Evolutionary conservation across 2,113 vertebrate genomes (phyloP), one percentile per base, ranked within the genome.

Genomic region (Oxyruncus cristatus): DNA sequence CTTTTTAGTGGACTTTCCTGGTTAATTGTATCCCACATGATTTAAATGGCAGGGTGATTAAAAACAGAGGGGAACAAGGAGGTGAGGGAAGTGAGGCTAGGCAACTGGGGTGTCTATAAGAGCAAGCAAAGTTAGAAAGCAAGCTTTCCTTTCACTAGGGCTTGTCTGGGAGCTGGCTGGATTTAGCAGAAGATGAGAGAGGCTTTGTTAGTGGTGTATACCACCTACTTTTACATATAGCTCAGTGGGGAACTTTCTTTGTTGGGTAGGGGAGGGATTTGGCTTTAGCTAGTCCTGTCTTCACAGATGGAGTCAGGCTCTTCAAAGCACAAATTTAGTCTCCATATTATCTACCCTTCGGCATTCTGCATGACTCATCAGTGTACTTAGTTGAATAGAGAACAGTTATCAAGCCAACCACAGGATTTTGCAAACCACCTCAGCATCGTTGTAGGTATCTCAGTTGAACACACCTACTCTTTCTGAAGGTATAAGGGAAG

Each of bases 371-470:
- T 95, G 92, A 96, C 77, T 96, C 92, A 91, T 71, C 0, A 0
- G 68, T 81, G 85, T 72, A 65, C 68, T 93, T 44, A 93, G 90
- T 8, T 95, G 90, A 93, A 87, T 68, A 94, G 61, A 68, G 93
- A 94, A 86, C 67, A 90, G 92, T 77, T 97, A 95, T 92, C 88
- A 78, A 96, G 82, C 63, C 63, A 96, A 78, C 93, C 95, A 53
- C 93, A 94, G 49, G 68, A 95, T 96, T 95, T 93, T 94, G 83
- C 79, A 95, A 95, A 89, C 47, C 56, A 75, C 79, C 21, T 94
- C 11, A 94, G 53, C 96, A 92, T 92, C 72, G 33, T 91, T 96
- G 93, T 92, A 95, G 93, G 90, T 94, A 96, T 81, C 83, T 91
- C 61, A 59, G 79, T 63, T 44, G 74, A 88, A 86, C 44, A 88